phyloP scores from a whole-genome alignment of 2,113 vertebrate species.

The Leptobrachium leishanense region DNA sequence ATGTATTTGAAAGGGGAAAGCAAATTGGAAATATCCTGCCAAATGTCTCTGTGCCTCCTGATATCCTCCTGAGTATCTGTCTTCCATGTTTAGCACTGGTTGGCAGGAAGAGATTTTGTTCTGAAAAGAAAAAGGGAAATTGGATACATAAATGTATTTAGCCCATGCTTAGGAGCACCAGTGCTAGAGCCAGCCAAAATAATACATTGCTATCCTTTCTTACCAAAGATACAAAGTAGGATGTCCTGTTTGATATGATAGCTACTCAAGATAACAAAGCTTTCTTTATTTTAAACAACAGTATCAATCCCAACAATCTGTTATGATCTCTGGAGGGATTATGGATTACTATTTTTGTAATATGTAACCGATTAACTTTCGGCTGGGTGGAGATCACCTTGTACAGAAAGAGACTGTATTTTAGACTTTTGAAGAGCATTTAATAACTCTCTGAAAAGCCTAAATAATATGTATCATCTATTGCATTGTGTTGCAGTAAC shows the following conservation, averaged over 20 bases:
- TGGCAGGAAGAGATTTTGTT: constrained; percentile 9
- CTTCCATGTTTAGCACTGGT: neutral
- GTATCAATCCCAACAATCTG: neutral
- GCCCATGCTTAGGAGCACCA: neutral
- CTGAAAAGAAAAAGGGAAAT: constrained; percentile 4
- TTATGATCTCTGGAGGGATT: neutral
- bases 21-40: constrained; percentile 4
- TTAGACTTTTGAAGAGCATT: too few relatives aligned
- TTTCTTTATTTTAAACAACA: neutral
- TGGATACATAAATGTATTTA: constrained; percentile 8
- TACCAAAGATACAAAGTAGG: neutral
- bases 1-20: neutral
- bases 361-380: neutral
- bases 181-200: neutral
- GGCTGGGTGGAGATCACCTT: too few relatives aligned
- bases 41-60: neutral
- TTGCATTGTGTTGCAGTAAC: too few relatives aligned
- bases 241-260: neutral
- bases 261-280: neutral
- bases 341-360: neutral
- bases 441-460: too few relatives aligned
- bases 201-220: neutral
- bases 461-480: too few relatives aligned
- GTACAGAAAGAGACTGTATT: neutral
- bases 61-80: constrained; percentile 8